Conservation (phyloP, 1,140 invertebrate genomes). For the Rhyacophila brunnea region DNA sequence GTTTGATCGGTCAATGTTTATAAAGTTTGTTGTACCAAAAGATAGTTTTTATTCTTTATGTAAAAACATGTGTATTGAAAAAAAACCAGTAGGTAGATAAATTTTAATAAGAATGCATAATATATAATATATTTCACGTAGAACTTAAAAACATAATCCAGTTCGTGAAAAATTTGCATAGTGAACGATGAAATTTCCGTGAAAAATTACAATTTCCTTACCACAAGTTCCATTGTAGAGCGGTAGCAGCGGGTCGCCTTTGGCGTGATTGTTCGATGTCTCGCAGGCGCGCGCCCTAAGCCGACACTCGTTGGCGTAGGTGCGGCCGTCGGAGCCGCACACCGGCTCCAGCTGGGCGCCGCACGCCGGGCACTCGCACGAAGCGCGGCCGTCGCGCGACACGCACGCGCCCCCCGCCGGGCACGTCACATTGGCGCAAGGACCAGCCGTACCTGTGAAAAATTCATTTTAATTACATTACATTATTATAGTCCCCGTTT, state of each 20-base stretch:
- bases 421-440: conserved; percentile 69
- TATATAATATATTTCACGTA: no score
- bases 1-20: no score
- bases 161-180: no score
- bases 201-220: conserved; percentile 53
- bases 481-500: no score
- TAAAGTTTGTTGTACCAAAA: no score
- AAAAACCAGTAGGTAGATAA: no score
- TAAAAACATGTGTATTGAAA: no score
- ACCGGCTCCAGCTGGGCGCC: conserved; percentile 79
- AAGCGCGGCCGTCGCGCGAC: conserved; percentile 64
- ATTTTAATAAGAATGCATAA: no score
- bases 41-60: no score
- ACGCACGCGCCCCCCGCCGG: conserved; percentile 75
- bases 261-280: conserved; percentile 36
- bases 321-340: conserved; percentile 83
- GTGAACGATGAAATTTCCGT: no score
- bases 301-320: conserved; percentile 85
- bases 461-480: no score
- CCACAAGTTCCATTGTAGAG: conserved; percentile 73
- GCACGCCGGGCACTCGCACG: conserved; percentile 85
- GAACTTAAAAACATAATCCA: no score
- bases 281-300: conserved; percentile 77
- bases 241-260: conserved; percentile 55
- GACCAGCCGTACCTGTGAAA: conserved; percentile 55